Conservation (phyloP, 2,888 invertebrate genomes). For the Himalopsyche kuldschensis region DNA sequence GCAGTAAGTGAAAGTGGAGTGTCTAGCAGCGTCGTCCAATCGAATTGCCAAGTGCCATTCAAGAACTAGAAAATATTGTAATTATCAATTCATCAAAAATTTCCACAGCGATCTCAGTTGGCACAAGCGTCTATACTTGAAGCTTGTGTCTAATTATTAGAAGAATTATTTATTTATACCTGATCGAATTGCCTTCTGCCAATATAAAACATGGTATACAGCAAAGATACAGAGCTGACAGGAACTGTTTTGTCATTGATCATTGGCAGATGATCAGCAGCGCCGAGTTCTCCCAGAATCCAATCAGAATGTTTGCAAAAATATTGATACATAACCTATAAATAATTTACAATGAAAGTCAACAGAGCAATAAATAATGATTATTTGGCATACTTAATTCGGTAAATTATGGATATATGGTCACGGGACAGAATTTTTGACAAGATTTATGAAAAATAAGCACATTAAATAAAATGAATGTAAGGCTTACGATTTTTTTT, state of each 20-base stretch:
- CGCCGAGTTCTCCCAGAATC: slow-evolving; percentile 63
- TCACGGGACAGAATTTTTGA: too few relatives aligned
- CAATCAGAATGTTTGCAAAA: slow-evolving; percentile 69
- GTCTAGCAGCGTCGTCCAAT: slow-evolving; percentile 52
- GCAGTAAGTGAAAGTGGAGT: slow-evolving; percentile 52
- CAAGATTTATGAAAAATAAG: too few relatives aligned
- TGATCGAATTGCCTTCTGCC: slow-evolving; percentile 76
- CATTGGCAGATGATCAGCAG: slow-evolving; percentile 44
- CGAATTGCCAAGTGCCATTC: slow-evolving; percentile 52
- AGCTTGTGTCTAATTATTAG: too few relatives aligned
- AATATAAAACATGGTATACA: slow-evolving; percentile 81
- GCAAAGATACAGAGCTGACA: slow-evolving; percentile 56
- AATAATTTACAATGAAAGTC: slow-evolving; percentile 7
- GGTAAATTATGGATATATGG: too few relatives aligned
- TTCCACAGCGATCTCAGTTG: too few relatives aligned
- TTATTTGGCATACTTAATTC: too few relatives aligned
- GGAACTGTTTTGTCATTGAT: slow-evolving; percentile 44
- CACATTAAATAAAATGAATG: too few relatives aligned
- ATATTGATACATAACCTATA: slow-evolving; percentile 70
- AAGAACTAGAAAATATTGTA: slow-evolving; percentile 45
- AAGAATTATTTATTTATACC: slow-evolving; percentile 49
- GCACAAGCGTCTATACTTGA: too few relatives aligned
- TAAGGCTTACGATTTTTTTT: too few relatives aligned
- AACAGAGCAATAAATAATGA: too few relatives aligned
- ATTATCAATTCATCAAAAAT: too few relatives aligned